Evolutionary conservation across 2,888 invertebrate genomes (phyloP), one percentile per base, ranked within the genome.

Genomic region (Ligdia adustata): DNA sequence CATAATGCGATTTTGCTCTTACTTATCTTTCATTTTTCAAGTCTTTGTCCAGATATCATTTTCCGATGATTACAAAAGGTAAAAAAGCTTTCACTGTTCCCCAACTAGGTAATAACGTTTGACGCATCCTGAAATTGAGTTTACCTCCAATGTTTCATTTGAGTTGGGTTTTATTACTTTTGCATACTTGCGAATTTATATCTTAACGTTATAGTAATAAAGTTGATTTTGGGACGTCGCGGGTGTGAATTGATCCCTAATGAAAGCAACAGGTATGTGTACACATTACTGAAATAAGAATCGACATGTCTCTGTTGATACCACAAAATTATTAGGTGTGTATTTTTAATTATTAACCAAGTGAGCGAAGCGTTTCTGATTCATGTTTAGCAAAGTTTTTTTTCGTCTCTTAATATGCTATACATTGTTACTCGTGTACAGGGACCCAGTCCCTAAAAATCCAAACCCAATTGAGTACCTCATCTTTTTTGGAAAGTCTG

Each of bases 101-200:
- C 47, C 54, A 62, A 62, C 61, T 60, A 60, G 41, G 59, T 72
- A 69, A 71, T 71, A 70, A 59, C 57, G 63, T 67, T 71, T 66
- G 69, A 70, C 72, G 68, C 66, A 70, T 72, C 69, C 59, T 58
- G 46, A 72, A 75, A 76, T 74, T 75, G 69, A 69, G 65, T 74
- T 76, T 69, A 57, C 57, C 64, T 62, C 56, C 64, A 65, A 66
- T 68, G 66, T 70, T 72, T 69, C 63, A 63, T 66, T 63, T 66
- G 41, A 47, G 54, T 57, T 49, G 47, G 35, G 45, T 57, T 66
- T 70, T 65, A 61, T 48, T 37, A 28, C 9, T 2, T 27, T n/a
- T 11, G 14, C 31, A 9, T 33, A 7, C 27, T 38, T 16, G 24
- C 4, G 2, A 57, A 50, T 61, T 41, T 55, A 15, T 20, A 45